Evolutionary conservation across 2,888 invertebrate genomes (phyloP), one percentile per base, ranked within the genome.

Genomic region (Steromphala cineraria): DNA sequence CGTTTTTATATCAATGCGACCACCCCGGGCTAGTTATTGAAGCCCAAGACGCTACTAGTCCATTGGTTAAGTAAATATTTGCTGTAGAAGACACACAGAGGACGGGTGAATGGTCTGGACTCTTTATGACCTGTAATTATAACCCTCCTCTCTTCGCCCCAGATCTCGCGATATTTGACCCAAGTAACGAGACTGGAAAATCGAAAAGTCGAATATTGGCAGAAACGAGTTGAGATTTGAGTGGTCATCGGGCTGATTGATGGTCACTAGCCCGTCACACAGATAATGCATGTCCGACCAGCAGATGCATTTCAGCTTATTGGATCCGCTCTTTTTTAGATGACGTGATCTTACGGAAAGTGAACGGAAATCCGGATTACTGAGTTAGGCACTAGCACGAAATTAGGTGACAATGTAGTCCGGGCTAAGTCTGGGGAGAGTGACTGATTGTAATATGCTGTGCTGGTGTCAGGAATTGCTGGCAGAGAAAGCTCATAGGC

Each of bases 161-260:
- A 71, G 71, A 71, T 31, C 71, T 71, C 71, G 71, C 71, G 71
- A 40, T 71, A 71, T 71, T 71, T 71, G 71, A 71, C 71, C 71
- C 56, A n/a, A 28, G 71, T 40, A 40, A 71, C 71, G 36, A 71
- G 71, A 17, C 71, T 15, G 40, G 36, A 71, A 71, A 71, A 71
- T 71, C 71, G 71, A 71, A 71, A 71, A 71, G 71, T 71, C 71
- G 71, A 71, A 71, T 36, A 71, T 71, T 71, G 71, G 36, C 71
- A 71, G 71, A 71, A n/a, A 36, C 71, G 71, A 19, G 36, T 36
- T 19, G 7, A 36, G 40, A 71, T 31, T 71, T 31, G 40, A 71
- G 71, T 71, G 71, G 71, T 71, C 71, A 71, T 71, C 40, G 31
- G 71, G 31, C 2, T 71, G 71, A 71, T 71, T 36, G 71, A 71